Percentiles rank a stretch among this genome's conserved stretches.
Evolutionary conservation across 2,888 invertebrate genomes (phyloP).

Genomic region (Lasioglossum zephyrum): DNA sequence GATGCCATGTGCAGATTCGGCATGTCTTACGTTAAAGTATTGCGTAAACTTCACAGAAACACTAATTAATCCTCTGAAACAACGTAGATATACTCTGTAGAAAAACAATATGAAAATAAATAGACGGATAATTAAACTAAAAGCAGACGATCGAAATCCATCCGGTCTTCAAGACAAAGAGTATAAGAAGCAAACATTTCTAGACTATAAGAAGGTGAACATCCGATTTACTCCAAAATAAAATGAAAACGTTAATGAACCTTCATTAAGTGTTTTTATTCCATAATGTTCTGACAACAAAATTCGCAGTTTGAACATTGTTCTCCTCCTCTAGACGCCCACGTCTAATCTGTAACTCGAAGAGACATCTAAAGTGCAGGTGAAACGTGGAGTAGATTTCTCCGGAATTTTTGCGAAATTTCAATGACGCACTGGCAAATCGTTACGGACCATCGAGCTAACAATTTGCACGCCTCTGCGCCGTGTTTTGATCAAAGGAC

Average conservation of each 20-base stretch:
- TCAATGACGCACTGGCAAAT: background rate
- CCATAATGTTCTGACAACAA: background rate
- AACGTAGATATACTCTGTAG: background rate
- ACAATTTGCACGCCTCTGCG: background rate
- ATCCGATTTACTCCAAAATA: background rate
- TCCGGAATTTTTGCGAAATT: background rate
- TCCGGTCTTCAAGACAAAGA: background rate
- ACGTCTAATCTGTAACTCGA: background rate
- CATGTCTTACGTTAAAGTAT: background rate
- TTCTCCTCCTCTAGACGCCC: background rate
- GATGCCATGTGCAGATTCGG: slow-evolving; percentile 5
- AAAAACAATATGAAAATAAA: background rate
- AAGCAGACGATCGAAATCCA: background rate
- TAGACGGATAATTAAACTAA: slow-evolving; percentile 2
- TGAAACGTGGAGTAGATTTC: background rate
- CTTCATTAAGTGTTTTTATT: slow-evolving; percentile 4
- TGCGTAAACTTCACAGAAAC: background rate
- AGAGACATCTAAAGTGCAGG: background rate
- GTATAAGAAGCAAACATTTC: background rate
- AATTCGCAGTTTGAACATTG: background rate
- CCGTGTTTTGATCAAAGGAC: background rate
- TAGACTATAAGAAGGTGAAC: background rate
- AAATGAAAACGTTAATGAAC: background rate
- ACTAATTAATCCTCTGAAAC: background rate
- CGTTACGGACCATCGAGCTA: background rate